Conservation (phyloP, 1,140 invertebrate genomes). For the Brachionus sp. region DNA sequence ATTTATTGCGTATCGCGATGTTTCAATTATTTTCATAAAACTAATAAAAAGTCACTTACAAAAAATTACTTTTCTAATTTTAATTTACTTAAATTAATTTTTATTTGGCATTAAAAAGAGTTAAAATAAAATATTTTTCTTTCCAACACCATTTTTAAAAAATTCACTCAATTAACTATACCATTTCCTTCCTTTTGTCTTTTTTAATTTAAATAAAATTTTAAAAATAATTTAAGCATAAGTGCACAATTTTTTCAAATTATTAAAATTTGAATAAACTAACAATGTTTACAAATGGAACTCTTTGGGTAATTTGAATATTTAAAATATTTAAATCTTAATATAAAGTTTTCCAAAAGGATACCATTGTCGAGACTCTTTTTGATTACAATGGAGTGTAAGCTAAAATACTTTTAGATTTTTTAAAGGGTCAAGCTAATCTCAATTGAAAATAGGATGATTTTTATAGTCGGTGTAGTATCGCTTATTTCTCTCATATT, state of each 20-base stretch:
- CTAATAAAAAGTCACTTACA: not conserved
- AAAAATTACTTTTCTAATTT: not conserved
- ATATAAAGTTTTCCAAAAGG: not conserved
- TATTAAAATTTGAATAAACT: not conserved
- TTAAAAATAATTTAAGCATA: not conserved
- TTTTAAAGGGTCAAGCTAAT: not conserved
- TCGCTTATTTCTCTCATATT: not conserved
- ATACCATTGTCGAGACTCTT: not conserved
- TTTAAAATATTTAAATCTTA: not conserved
- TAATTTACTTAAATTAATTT: not conserved
- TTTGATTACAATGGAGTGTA: slow-evolving; percentile 24
- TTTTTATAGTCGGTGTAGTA: not conserved
- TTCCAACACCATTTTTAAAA: no score
- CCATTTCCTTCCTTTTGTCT: not conserved
- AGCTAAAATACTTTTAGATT: not conserved
- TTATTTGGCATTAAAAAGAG: not conserved
- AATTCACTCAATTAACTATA: not conserved
- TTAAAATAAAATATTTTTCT: no score
- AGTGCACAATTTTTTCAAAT: not conserved
- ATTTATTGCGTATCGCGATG: not conserved
- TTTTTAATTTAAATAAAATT: not conserved
- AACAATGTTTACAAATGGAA: not conserved
- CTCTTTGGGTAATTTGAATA: not conserved
- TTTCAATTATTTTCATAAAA: not conserved
- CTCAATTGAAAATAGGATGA: not conserved